Percentiles rank a stretch among this genome's conserved stretches.
These are phyloP conservation scores for Orthonevra nobilis DNA, from an alignment of 2,888 invertebrate genomes.

Conservation along the genomic window DNA sequence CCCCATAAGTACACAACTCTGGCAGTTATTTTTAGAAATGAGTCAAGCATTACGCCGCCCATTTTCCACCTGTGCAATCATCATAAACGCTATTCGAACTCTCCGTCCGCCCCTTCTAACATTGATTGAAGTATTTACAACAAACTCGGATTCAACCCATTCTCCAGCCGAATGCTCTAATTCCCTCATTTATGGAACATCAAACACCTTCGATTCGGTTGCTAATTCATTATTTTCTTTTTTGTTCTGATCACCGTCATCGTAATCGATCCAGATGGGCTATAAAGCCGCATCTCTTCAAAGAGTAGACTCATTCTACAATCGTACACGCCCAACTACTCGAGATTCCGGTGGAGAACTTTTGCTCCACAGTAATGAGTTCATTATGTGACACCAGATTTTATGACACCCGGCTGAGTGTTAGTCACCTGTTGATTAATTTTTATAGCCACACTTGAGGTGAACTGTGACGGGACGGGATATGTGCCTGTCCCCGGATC, in stretches of 20 bases:
- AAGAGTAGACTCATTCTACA: too few relatives aligned
- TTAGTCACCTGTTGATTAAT: conserved; percentile 56
- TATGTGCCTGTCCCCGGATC: not conserved
- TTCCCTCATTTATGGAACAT: conserved; percentile 31
- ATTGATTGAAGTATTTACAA: too few relatives aligned
- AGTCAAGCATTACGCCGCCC: not conserved
- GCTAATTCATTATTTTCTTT: conserved; percentile 53
- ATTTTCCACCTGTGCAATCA: not conserved
- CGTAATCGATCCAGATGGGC: too few relatives aligned
- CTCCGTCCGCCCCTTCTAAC: too few relatives aligned
- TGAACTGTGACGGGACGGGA: too few relatives aligned
- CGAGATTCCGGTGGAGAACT: not conserved
- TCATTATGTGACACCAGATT: conserved; percentile 28
- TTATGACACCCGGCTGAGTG: conserved; percentile 7
- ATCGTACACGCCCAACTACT: not conserved
- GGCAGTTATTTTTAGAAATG: not conserved
- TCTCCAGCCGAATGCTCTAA: not conserved
- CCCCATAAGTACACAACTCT: too few relatives aligned
- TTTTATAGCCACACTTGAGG: conserved; percentile 44
- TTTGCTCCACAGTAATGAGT: conserved; percentile 16
- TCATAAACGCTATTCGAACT: not conserved
- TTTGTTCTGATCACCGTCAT: conserved; percentile 3
- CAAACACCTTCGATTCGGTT: conserved; percentile 48
- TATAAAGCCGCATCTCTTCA: too few relatives aligned
- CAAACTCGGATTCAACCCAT: not conserved